phyloP scores from a whole-genome alignment of 2,113 vertebrate species.

The Prunella fulvescens region DNA sequence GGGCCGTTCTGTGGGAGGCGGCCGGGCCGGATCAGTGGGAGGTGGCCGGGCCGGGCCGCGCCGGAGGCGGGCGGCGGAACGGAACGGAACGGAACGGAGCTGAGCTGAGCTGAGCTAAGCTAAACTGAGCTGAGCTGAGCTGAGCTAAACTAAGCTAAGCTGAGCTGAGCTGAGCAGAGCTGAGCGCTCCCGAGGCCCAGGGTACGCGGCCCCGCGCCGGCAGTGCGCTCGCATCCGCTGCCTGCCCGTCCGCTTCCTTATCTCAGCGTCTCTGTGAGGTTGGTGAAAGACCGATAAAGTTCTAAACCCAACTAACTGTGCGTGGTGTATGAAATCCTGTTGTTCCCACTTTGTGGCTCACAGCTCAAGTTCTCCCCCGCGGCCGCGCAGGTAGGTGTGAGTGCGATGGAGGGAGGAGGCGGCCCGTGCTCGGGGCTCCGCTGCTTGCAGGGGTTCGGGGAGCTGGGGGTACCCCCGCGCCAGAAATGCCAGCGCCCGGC shows the following conservation, averaged over 20 bases:
- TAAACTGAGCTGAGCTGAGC: too few species aligned
- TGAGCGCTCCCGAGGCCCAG: too few species aligned
- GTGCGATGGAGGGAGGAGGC: rapidly evolving
- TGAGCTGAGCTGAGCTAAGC: too few species aligned
- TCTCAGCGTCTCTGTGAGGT: not conserved
- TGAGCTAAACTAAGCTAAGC: too few species aligned
- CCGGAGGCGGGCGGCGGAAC: not conserved
- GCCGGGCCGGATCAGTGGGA: too few species aligned
- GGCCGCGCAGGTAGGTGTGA: rapidly evolving
- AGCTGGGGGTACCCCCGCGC: rapidly evolving
- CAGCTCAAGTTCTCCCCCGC: rapidly evolving
- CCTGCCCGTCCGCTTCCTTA: not conserved
- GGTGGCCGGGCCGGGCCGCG: too few species aligned
- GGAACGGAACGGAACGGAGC: too few species aligned
- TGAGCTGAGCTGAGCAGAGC: too few species aligned
- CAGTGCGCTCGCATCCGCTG: not conserved
- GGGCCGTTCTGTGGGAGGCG: rapidly evolving
- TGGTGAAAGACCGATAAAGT: not conserved
- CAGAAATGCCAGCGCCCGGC: rapidly evolving
- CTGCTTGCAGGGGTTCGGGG: rapidly evolving
- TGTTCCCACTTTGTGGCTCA: rapidly evolving
- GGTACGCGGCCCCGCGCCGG: too few species aligned
- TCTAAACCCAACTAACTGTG: rapidly evolving
- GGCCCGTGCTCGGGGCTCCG: rapidly evolving
- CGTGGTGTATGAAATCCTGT: rapidly evolving